Evolutionary conservation across 1,140 invertebrate genomes (phyloP).

Genomic region (Chelonus insularis): DNA sequence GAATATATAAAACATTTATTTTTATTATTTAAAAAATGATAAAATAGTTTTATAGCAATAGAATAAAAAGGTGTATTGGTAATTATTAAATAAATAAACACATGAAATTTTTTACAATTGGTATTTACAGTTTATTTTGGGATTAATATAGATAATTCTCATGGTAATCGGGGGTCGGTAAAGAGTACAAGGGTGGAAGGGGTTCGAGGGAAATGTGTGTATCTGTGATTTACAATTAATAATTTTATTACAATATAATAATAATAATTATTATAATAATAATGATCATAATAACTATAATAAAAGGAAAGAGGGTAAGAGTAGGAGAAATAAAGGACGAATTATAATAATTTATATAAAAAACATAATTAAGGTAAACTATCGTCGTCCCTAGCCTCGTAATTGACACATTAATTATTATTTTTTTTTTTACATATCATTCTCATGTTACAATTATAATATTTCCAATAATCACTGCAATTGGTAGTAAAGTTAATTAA

Average conservation of each 20-base stretch:
- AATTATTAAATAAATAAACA: conserved; percentile 23
- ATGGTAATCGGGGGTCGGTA: conserved; percentile 52
- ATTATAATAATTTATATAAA: conserved; percentile 1
- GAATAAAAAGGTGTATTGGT: not conserved
- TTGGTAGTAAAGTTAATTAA: conserved; percentile 34
- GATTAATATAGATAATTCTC: conserved; percentile 56
- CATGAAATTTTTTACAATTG: conserved; percentile 52
- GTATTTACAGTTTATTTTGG: conserved; percentile 59
- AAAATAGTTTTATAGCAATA: too few species aligned
- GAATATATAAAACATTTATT: too few species aligned
- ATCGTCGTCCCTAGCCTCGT: conserved; percentile 59
- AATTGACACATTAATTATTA: conserved; percentile 8
- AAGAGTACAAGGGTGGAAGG: conserved; percentile 24
- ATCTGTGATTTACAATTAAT: too few species aligned
- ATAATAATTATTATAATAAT: too few species aligned
- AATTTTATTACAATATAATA: too few species aligned
- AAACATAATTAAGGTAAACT: conserved; percentile 48
- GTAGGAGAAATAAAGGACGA: too few species aligned
- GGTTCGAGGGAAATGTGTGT: conserved; percentile 45
- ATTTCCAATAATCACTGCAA: conserved; percentile 37
- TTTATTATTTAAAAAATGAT: too few species aligned
- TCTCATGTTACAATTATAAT: conserved; percentile 26
- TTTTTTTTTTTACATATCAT: conserved; percentile 26
- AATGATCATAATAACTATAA: too few species aligned
- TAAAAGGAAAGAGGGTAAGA: too few species aligned